Percentiles rank a stretch among this genome's conserved stretches.
Conservation (phyloP, 2,797 vertebrate species). For the Smutsia temminckii region DNA sequence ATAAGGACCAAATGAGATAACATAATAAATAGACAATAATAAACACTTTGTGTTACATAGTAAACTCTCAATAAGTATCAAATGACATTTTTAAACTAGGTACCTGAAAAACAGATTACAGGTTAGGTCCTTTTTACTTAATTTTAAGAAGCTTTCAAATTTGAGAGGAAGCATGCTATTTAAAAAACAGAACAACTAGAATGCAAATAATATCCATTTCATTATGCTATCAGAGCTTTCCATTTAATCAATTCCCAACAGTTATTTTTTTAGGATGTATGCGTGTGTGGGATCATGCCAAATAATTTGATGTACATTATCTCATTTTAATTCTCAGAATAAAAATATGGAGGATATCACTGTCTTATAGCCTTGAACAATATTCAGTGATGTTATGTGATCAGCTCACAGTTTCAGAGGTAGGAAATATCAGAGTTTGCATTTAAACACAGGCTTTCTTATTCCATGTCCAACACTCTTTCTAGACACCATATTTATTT, state of each 20-base stretch:
- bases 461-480: neutral
- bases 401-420: neutral
- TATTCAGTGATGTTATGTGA: neutral
- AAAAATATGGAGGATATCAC: neutral
- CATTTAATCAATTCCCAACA: neutral
- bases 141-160: slow-evolving; percentile 40
- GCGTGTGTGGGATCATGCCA: neutral
- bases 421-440: neutral
- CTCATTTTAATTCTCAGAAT: neutral
- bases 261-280: neutral
- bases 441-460: neutral
- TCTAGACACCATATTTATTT: neutral
- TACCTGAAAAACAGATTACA: neutral
- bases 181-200: neutral
- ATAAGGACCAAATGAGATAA: slow-evolving; percentile 19
- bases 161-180: neutral
- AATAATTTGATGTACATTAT: neutral
- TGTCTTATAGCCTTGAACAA: neutral
- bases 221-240: neutral
- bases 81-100: slow-evolving; percentile 22
- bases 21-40: neutral
- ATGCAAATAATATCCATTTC: neutral
- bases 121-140: neutral
- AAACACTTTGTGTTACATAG: neutral
- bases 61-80: slow-evolving; percentile 15